Conservation (phyloP, 2,113 vertebrate genomes). For the Myotis lucifugus region DNA sequence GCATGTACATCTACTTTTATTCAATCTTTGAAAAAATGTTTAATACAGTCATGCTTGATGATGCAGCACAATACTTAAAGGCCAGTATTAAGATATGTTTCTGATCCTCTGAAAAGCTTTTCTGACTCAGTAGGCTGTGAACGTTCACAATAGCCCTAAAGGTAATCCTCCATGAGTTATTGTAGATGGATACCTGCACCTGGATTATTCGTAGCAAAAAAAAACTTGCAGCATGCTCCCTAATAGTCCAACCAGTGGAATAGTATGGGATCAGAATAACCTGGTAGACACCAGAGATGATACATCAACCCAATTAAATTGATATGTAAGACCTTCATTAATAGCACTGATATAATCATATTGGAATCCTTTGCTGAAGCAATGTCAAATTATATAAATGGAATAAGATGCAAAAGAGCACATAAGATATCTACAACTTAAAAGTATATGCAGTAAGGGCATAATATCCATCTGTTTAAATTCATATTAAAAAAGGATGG, state of each 20-base stretch:
- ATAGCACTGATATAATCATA: slow-evolving; percentile 10
- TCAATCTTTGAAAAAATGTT: slow-evolving; percentile 59
- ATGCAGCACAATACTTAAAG: slow-evolving; percentile 46
- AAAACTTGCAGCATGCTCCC: background rate
- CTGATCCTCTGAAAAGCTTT: slow-evolving; percentile 71
- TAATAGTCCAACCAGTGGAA: background rate
- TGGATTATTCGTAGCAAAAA: slow-evolving; percentile 24
- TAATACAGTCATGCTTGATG: slow-evolving; percentile 63
- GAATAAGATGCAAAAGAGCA: slow-evolving; percentile 44
- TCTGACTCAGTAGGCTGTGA: slow-evolving; percentile 70
- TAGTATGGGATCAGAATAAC: background rate
- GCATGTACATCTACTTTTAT: slow-evolving; percentile 38
- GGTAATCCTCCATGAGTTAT: slow-evolving; percentile 60
- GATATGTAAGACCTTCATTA: slow-evolving; percentile 48
- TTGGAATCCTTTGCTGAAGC: slow-evolving; percentile 35
- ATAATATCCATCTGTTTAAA: slow-evolving; percentile 48
- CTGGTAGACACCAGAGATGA: slow-evolving; percentile 9
- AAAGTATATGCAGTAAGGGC: slow-evolving; percentile 17
- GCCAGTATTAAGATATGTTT: slow-evolving; percentile 68
- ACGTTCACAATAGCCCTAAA: slow-evolving; percentile 64
- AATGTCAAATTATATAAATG: slow-evolving; percentile 56
- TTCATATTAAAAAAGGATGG: slow-evolving; percentile 2
- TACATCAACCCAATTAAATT: background rate
- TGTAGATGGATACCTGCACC: slow-evolving; percentile 53
- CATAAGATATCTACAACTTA: slow-evolving; percentile 49